Evolutionary conservation across 2,113 vertebrate genomes (phyloP).

Genomic region (Antechinus flavipes): DNA sequence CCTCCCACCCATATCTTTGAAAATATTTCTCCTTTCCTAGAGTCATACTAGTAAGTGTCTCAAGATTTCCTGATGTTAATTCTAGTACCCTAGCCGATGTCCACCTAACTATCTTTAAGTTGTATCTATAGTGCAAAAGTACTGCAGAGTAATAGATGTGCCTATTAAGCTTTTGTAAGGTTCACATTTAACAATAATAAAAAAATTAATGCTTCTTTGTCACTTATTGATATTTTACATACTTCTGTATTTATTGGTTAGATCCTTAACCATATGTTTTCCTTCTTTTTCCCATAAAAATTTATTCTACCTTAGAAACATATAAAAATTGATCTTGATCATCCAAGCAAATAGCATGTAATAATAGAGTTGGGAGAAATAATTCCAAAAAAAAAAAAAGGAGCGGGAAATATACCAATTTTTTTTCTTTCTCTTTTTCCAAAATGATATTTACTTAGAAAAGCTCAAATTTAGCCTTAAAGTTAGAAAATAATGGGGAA

Average conservation of each 20-base stretch:
- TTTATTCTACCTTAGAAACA: background rate
- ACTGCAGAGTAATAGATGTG: background rate
- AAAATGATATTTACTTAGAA: background rate
- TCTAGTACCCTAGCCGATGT: background rate
- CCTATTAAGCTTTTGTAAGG: background rate
- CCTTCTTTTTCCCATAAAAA: background rate
- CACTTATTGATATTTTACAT: background rate
- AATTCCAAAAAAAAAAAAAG: background rate
- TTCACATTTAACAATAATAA: background rate
- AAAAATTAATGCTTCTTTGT: background rate
- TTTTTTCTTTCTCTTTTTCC: background rate
- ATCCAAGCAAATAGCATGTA: background rate
- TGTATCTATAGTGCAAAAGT: background rate
- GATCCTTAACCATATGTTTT: no score
- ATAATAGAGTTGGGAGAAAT: background rate
- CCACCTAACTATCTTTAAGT: background rate
- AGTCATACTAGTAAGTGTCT: background rate
- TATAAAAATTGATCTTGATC: background rate
- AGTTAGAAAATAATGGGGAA: background rate
- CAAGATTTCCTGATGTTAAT: background rate
- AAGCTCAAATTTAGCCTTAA: background rate
- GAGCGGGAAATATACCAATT: background rate
- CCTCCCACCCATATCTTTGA: no score
- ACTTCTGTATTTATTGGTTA: no score
- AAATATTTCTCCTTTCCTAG: background rate